These are phyloP conservation scores for Napeogenes sylphis DNA, from an alignment of 2,888 invertebrate genomes.

Conservation along the genomic window DNA sequence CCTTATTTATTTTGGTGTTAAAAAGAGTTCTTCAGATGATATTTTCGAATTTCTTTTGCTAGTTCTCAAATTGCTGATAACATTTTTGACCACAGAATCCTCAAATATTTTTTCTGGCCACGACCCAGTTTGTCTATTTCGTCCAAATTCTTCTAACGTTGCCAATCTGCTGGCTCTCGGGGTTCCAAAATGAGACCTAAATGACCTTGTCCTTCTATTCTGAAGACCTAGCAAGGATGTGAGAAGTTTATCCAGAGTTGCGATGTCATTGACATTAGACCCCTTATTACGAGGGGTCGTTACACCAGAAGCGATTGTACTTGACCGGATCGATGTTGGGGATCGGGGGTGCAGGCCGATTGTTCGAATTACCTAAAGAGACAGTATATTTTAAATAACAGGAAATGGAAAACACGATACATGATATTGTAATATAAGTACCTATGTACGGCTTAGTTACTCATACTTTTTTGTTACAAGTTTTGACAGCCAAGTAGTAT, in stretches of 20 bases:
- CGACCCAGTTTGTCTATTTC: constrained; percentile 54
- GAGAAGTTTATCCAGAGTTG: constrained; percentile 80
- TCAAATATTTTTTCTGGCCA: constrained; percentile 70
- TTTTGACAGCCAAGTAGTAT: too few species aligned
- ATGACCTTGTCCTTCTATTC: constrained; percentile 46
- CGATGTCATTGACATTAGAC: constrained; percentile 78
- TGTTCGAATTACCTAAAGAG: constrained; percentile 24
- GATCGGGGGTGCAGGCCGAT: constrained; percentile 53
- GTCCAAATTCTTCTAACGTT: constrained; percentile 43
- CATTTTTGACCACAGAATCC: constrained; percentile 62
- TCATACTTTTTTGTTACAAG: too few species aligned
- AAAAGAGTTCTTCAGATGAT: constrained; percentile 59
- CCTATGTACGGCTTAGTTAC: too few species aligned
- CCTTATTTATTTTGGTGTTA: constrained; percentile 56
- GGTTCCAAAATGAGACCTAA: constrained; percentile 57
- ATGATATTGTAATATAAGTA: too few species aligned
- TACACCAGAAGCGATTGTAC: constrained; percentile 50
- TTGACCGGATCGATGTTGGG: constrained; percentile 53
- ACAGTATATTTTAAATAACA: background rate
- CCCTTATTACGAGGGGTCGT: constrained; percentile 48
- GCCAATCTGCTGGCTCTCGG: constrained; percentile 58
- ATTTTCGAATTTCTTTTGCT: constrained; percentile 46
- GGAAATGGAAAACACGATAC: background rate
- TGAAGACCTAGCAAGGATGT: constrained; percentile 78
- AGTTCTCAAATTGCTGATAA: constrained; percentile 56